Evolutionary conservation across 1,140 invertebrate genomes (phyloP).

Genomic region (Mamestra configurata): DNA sequence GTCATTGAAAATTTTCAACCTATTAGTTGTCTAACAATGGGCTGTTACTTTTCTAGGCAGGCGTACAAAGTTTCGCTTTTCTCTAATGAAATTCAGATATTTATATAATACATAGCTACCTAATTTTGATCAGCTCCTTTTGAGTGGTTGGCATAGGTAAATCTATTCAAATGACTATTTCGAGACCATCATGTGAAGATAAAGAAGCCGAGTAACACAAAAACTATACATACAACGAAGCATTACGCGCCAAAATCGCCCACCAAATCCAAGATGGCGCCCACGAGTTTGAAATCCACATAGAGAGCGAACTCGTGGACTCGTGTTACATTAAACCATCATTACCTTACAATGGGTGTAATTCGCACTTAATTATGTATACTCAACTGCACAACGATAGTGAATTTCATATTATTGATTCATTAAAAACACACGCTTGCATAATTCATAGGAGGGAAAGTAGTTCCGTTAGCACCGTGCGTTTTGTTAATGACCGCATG

Average conservation of each 20-base stretch:
- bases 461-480: slow-evolving; percentile 28
- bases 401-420: slow-evolving; percentile 49
- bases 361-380: background rate
- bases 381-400: slow-evolving; percentile 28
- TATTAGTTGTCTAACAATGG: no score
- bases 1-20: background rate
- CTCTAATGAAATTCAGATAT: background rate
- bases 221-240: background rate
- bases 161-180: background rate
- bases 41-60: no score
- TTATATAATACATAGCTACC: no score
- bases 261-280: background rate
- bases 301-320: background rate
- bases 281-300: background rate
- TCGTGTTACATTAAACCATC: background rate
- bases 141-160: background rate
- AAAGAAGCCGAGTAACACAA: background rate
- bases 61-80: background rate
- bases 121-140: background rate
- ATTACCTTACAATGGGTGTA: slow-evolving; percentile 13
- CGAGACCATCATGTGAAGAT: background rate
- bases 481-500: slow-evolving; percentile 45
- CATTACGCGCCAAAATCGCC: background rate
- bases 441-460: slow-evolving; percentile 48
- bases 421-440: slow-evolving; percentile 46